phyloP scores from a whole-genome alignment of 2,797 vertebrate genomes.

The Propithecus deckenii region DNA sequence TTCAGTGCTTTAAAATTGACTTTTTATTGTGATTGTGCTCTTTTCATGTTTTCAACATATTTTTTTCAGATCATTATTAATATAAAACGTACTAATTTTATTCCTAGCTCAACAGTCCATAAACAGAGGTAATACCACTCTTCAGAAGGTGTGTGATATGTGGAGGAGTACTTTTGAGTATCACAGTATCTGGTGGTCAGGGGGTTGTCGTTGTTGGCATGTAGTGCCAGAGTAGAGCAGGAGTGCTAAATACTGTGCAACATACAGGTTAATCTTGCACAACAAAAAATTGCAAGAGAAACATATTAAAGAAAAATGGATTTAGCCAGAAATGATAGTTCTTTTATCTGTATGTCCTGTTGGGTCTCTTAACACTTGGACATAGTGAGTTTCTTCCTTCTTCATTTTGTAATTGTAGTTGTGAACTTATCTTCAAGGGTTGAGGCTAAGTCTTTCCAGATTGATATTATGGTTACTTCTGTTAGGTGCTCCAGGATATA shows the following conservation, averaged over 20 bases:
- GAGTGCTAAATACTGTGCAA: not conserved
- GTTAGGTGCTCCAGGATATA: not conserved
- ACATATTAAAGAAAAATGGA: not conserved
- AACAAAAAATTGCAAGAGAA: not conserved
- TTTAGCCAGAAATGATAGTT: not conserved
- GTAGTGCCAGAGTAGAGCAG: not conserved
- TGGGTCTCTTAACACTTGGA: not conserved
- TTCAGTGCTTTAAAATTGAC: not conserved
- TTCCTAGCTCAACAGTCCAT: not conserved
- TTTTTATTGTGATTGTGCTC: not conserved
- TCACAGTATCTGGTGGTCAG: not conserved
- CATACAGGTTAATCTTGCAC: not conserved
- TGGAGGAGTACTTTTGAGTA: not conserved
- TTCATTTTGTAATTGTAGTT: not conserved
- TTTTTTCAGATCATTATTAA: not conserved
- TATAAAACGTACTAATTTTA: not conserved
- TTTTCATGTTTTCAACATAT: not conserved
- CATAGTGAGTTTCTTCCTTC: not conserved
- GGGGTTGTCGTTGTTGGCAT: not conserved
- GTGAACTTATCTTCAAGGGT: not conserved
- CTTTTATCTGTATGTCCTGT: not conserved
- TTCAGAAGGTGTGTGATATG: not conserved
- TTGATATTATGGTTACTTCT: not conserved
- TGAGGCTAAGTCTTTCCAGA: not conserved
- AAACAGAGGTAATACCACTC: not conserved